Base-by-base conservation (phyloP, 2,888 invertebrate species). In the Netelia virgata region DNA sequence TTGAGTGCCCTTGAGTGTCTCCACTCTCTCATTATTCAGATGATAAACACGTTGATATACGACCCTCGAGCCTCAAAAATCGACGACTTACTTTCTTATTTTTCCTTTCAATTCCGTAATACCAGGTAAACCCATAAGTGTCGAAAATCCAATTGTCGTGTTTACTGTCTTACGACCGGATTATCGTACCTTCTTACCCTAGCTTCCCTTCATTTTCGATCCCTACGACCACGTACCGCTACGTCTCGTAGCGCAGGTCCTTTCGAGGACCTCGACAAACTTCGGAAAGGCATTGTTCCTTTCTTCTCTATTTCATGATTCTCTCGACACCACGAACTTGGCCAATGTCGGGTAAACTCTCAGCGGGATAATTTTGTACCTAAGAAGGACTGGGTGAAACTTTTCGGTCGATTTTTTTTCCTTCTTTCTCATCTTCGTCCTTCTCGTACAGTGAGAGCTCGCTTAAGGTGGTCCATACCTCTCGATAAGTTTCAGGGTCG, bases 61-160 rank as follows among this genome's bases (percentile, higher is more conserved):
- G 11, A 47, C 14, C 10, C 47, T 47, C 14, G 47, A 10, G 55
- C n/a, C 1, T 1, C 55, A 14, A 50, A 11, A 50, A 55, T 18
- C 14, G n/a, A 47, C 10, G 20, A 18, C n/a, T 50, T 69, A 1
- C 14, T 10, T 28, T 20, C 3, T 18, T 41, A 47, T 47, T 28
- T 28, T n/a, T 14, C 61, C 57, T 50, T 18, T 73, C 76, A 36
- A 61, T 83, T 85, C 66, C 74, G 75, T 72, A 83, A 75, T 85
- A 14, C 50, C 83, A 83, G 83, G 83, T 80, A 83, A 83, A 80
- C 76, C 23, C n/a, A 9, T 9, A 50, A 55, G 55, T 63, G 23
- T 66, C 75, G 41, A 41, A 20, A 18, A 36, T 43, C 16, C 36
- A 47, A 66, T 79, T 28, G 64, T 53, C 79, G 23, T 64, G 43